phyloP scores from a whole-genome alignment of 2,113 vertebrate species.

The Sinocyclocheilus anshuiensis region DNA sequence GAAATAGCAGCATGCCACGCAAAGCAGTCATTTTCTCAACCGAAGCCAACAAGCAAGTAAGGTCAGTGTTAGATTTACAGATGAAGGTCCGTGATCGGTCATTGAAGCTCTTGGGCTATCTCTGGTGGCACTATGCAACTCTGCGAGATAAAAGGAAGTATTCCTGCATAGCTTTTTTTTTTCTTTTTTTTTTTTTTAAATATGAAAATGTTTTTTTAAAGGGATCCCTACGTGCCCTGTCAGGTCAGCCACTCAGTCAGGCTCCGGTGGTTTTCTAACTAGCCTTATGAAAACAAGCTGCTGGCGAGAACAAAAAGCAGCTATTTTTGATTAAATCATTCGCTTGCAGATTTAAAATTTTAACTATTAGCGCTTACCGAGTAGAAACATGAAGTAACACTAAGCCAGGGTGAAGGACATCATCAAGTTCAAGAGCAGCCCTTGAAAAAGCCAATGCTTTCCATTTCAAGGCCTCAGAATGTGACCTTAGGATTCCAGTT shows the following conservation, averaged over 20 bases:
- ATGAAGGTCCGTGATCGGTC: slow-evolving; percentile 8
- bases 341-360: slow-evolving; percentile 31
- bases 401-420: slow-evolving; percentile 49
- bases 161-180: slow-evolving; percentile 56
- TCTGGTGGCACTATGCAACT: slow-evolving; percentile 46
- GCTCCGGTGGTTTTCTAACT: slow-evolving; percentile 24
- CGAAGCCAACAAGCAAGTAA: slow-evolving; percentile 25
- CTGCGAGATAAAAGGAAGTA: slow-evolving; percentile 7
- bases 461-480: slow-evolving; percentile 26
- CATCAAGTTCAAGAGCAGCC: slow-evolving; percentile 52
- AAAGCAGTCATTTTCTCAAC: slow-evolving; percentile 43
- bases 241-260: slow-evolving; percentile 46
- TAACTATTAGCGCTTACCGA: slow-evolving; percentile 13
- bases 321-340: slow-evolving; percentile 33
- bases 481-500: background rate
- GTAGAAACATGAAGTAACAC: slow-evolving; percentile 19
- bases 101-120: slow-evolving; percentile 13
- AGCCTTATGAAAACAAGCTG: slow-evolving; percentile 41
- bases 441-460: slow-evolving; percentile 20
- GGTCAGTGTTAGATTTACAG: slow-evolving; percentile 31
- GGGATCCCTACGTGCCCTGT: slow-evolving; percentile 49
- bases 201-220: slow-evolving; percentile 57
- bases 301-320: slow-evolving; percentile 38
- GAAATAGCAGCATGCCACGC: slow-evolving; percentile 59
- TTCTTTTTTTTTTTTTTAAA: slow-evolving; percentile 30